These are phyloP conservation scores for Drosophila sturtevanti DNA, from an alignment of 1,140 invertebrate genomes.

Conservation along the genomic window DNA sequence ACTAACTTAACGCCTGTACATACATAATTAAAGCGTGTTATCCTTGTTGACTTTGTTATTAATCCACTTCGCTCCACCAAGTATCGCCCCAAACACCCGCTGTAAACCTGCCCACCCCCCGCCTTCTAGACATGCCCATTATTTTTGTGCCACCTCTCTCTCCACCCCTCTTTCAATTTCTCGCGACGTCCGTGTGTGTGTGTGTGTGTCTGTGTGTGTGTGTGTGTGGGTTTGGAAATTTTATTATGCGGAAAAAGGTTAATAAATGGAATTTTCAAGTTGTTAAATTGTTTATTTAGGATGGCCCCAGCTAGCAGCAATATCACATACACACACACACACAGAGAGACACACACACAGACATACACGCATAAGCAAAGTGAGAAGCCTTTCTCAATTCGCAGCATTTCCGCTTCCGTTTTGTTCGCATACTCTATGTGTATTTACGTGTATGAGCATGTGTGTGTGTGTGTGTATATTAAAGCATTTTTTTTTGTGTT, in stretches of 20 bases:
- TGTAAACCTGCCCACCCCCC: background rate
- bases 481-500: conserved; percentile 56
- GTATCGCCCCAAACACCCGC: too few species aligned
- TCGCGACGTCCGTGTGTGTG: conserved; percentile 15
- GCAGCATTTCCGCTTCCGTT: conserved; percentile 47
- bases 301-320: conserved; percentile 29
- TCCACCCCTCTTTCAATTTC: background rate
- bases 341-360: background rate
- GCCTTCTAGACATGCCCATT: background rate
- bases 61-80: conserved; percentile 60
- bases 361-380: background rate
- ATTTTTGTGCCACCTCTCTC: background rate
- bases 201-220: too few species aligned
- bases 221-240: conserved; percentile 45
- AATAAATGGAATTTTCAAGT: conserved; percentile 68
- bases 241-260: conserved; percentile 67
- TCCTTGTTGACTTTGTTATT: conserved; percentile 67
- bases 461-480: conserved; percentile 26
- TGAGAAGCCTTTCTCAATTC: conserved; percentile 18
- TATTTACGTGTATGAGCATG: conserved; percentile 16
- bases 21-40: conserved; percentile 67
- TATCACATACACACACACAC: conserved; percentile 9
- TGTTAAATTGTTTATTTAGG: conserved; percentile 69
- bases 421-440: conserved; percentile 4
- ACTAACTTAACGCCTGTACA: conserved; percentile 52